A percentile compares a stretch with the other conserved stretches of the same genome.
Conservation (phyloP, 2,888 invertebrate genomes). For the Cantharis rustica region DNA sequence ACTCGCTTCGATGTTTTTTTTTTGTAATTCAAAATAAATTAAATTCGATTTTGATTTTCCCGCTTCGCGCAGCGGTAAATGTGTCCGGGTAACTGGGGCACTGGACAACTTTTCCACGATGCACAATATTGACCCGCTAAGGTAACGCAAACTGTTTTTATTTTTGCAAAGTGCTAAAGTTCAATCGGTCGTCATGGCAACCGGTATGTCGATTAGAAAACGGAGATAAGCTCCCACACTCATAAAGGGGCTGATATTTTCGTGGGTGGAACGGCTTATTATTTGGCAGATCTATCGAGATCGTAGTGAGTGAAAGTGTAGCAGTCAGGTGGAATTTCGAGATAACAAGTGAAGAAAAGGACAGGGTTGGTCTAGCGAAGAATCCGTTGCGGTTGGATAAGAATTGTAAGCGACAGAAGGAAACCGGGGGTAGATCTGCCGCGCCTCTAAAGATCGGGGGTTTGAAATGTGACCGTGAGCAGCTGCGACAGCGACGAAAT, state of each 20-base stretch:
- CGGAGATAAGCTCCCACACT: neutral
- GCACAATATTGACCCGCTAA: neutral
- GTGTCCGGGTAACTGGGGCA: neutral
- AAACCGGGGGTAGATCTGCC: no score
- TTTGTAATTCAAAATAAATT: neutral
- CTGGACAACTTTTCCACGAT: neutral
- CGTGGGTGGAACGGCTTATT: neutral
- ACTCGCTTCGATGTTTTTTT: neutral
- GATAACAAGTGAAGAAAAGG: neutral
- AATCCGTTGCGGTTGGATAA: neutral
- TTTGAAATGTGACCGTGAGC: no score
- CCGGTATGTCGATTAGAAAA: neutral
- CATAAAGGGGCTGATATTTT: neutral
- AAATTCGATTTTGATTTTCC: neutral
- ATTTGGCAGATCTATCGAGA: neutral
- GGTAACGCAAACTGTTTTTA: neutral
- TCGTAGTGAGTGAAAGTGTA: neutral
- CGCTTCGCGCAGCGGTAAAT: neutral
- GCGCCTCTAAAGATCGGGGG: no score
- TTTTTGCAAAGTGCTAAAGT: neutral
- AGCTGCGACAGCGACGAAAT: no score
- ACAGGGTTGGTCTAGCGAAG: neutral
- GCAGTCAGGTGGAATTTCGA: neutral
- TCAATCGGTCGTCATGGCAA: neutral
- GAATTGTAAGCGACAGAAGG: no score